Evolutionary conservation across 2,113 vertebrate genomes (phyloP), one percentile per base, ranked within the genome.

Genomic region (Oreochromis aureus): DNA sequence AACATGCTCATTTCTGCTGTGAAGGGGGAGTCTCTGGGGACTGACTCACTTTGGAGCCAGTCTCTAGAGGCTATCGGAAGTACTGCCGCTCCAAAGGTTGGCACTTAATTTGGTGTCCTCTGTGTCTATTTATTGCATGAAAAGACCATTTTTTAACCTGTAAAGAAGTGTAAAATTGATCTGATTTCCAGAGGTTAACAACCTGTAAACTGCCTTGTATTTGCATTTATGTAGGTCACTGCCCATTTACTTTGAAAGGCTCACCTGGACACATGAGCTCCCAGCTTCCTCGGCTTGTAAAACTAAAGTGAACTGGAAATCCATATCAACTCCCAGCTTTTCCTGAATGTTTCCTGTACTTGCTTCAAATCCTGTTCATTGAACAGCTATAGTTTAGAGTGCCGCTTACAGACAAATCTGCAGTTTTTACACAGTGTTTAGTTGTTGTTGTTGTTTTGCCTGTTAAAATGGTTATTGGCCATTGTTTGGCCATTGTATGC

Each of bases 161-260:
- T 24, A 71, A 71, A 71, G 12, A 41, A 41, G n/a, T 44, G 3
- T 24, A 41, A 69, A 69, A 69, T 69, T 0, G 1, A 41, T 41
- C 36, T 71, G 66, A 44, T 71, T 71, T 44, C 39, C n/a, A 44
- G 39, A 41, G n/a, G 39, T 71, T 71, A 71, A 71, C n/a, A 71
- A 24, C 66, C 5, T 71, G n/a, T 44, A 15, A 71, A 44, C 34
- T 66, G 61, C 19, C 61, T 13, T 66, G 61, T 2, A 71, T 24
- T 41, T 71, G 63, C 36, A 6, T 71, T 71, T 24, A 24, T 44
- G 36, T 22, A 41, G 12, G 36, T 24, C 66, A 44, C 36, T 71
- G 66, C 39, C 16, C 39, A 44, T 44, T 71, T 41, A 9, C 66
- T 71, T 44, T 44, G 39, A 71, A 6, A 71, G n/a, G 66, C 12